phyloP scores from a whole-genome alignment of 1,140 invertebrate species.

The Temnothorax nylanderi region DNA sequence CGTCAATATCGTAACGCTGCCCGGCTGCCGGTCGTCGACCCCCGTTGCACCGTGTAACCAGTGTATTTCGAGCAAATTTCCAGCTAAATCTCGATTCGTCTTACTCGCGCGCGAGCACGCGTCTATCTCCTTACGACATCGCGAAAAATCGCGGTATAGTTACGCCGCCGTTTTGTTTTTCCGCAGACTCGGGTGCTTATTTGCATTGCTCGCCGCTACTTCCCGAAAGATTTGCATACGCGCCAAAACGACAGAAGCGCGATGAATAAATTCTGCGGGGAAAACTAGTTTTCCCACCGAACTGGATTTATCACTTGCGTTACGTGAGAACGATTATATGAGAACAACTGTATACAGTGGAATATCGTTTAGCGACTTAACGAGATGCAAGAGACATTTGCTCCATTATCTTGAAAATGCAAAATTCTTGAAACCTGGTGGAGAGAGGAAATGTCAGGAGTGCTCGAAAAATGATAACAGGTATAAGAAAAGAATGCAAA shows the following conservation, averaged over 20 bases:
- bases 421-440: neutral
- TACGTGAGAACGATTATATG: neutral
- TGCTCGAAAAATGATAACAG: neutral
- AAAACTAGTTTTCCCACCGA: neutral
- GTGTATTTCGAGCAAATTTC: constrained; percentile 62
- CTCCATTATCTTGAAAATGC: neutral
- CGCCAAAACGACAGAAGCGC: neutral
- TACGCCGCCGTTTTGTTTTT: neutral
- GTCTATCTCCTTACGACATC: neutral
- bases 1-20: constrained; percentile 68
- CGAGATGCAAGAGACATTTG: neutral
- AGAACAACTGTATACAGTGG: neutral
- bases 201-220: constrained; percentile 5
- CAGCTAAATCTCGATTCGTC: constrained; percentile 50
- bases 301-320: neutral
- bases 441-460: neutral
- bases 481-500: no score
- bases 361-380: neutral
- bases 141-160: neutral
- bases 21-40: constrained; percentile 59
- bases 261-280: neutral
- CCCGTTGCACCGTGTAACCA: constrained; percentile 24
- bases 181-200: neutral
- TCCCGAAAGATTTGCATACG: neutral
- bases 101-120: neutral